These are phyloP conservation scores for Volucella inanis DNA, from an alignment of 2,888 invertebrate genomes.

Conservation along the genomic window DNA sequence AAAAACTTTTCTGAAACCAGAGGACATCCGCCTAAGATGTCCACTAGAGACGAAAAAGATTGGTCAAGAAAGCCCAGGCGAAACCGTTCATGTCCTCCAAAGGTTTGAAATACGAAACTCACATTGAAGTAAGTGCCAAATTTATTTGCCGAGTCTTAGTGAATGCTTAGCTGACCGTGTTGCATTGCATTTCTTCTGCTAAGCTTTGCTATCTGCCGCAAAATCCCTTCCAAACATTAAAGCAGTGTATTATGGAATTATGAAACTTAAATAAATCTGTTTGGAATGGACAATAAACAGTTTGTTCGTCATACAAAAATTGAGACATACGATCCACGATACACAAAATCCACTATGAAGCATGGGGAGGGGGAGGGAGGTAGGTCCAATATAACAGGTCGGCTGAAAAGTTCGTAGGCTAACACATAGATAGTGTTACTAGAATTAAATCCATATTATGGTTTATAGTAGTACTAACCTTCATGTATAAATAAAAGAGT, in stretches of 20 bases:
- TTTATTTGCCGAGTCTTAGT: no score
- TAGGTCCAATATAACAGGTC: no score
- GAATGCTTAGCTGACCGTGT: no score
- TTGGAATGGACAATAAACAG: constrained; percentile 9
- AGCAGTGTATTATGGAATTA: background rate
- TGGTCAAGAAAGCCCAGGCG: constrained; percentile 5
- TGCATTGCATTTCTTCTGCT: background rate
- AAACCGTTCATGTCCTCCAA: background rate
- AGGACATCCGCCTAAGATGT: background rate
- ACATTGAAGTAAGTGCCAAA: background rate
- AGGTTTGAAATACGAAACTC: background rate
- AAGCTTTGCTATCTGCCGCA: background rate
- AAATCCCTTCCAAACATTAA: background rate
- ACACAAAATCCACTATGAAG: background rate
- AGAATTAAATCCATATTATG: no score
- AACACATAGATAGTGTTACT: no score
- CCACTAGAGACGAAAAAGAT: background rate
- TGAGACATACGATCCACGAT: constrained; percentile 8
- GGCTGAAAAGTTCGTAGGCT: no score
- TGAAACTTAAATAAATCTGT: background rate
- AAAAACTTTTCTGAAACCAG: no score
- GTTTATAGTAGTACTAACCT: no score
- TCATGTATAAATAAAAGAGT: no score
- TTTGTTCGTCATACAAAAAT: constrained; percentile 23
- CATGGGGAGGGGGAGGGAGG: background rate